Percentiles rank a stretch among this genome's conserved stretches.
Conservation (phyloP, 2,113 vertebrate genomes). For the Amphilophus citrinellus region DNA sequence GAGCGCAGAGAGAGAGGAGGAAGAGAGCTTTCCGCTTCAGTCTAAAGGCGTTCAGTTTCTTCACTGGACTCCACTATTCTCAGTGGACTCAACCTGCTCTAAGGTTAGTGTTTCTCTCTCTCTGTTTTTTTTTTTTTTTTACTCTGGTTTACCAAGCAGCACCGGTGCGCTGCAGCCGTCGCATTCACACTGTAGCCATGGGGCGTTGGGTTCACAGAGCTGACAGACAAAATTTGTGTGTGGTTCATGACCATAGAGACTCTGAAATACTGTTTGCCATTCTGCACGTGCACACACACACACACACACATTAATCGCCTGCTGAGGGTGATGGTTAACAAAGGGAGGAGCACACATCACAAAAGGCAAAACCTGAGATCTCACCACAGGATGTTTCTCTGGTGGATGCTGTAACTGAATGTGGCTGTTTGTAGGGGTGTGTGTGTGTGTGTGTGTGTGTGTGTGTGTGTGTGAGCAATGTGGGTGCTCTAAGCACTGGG, state of each 20-base stretch:
- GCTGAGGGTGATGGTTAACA: conserved; percentile 59
- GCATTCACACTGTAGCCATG: conserved; percentile 27
- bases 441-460: background rate
- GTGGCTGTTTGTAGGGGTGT: background rate
- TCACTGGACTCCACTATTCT: conserved; percentile 3
- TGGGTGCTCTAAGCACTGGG: conserved; percentile 16
- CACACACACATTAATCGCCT: conserved; percentile 3
- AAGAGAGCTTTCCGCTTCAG: conserved; percentile 40
- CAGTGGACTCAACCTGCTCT: conserved; percentile 26
- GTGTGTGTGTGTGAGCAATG: background rate
- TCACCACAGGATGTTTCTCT: conserved; percentile 53
- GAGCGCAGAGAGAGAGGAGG: conserved; percentile 40
- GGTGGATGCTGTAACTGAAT: conserved; percentile 5
- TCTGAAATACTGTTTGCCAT: background rate
- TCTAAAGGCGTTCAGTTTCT: conserved; percentile 23
- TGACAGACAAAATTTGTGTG: conserved; percentile 23
- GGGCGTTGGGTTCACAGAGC: conserved; percentile 46
- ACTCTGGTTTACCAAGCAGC: background rate
- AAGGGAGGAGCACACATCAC: conserved; percentile 51
- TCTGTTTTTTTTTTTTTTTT: background rate
- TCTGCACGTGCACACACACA: background rate
- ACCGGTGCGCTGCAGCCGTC: background rate
- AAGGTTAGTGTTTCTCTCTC: conserved; percentile 66
- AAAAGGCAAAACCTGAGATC: conserved; percentile 38
- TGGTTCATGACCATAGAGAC: conserved; percentile 32